Evolutionary conservation across 2,797 vertebrate species (phyloP).

Genomic region (Anomalospiza imberbis): DNA sequence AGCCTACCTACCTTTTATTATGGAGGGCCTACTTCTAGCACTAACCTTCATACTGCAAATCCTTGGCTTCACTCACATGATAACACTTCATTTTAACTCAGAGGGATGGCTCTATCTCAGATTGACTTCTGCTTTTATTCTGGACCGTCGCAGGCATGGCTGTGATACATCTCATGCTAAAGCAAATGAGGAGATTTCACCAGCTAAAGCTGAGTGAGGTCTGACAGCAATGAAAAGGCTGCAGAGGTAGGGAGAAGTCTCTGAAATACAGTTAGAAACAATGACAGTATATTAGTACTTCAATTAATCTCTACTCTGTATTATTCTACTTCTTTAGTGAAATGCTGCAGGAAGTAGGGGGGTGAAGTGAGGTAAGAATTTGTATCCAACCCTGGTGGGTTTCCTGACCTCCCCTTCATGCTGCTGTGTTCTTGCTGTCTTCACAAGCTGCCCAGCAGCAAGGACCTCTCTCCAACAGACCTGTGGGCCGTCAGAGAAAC

Average conservation of each 20-base stretch:
- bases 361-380: not conserved
- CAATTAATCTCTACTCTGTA: not conserved
- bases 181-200: not conserved
- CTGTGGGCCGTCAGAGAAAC: not conserved
- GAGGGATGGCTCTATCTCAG: not conserved
- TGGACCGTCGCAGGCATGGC: not conserved
- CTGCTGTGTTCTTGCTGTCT: not conserved
- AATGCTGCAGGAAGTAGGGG: not conserved
- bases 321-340: not conserved
- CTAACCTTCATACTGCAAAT: not conserved
- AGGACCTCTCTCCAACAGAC: accelerated
- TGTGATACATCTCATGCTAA: not conserved
- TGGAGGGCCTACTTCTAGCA: not conserved
- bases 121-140: not conserved
- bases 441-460: not conserved
- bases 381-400: not conserved
- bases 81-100: not conserved
- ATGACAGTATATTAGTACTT: not conserved
- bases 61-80: not conserved
- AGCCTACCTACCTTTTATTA: constrained; percentile 4
- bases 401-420: not conserved
- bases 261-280: not conserved
- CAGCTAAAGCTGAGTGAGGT: not conserved
- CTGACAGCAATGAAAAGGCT: not conserved
- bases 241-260: constrained; percentile 12